Conservation (phyloP, 1,140 invertebrate genomes). For the Atta texana region DNA sequence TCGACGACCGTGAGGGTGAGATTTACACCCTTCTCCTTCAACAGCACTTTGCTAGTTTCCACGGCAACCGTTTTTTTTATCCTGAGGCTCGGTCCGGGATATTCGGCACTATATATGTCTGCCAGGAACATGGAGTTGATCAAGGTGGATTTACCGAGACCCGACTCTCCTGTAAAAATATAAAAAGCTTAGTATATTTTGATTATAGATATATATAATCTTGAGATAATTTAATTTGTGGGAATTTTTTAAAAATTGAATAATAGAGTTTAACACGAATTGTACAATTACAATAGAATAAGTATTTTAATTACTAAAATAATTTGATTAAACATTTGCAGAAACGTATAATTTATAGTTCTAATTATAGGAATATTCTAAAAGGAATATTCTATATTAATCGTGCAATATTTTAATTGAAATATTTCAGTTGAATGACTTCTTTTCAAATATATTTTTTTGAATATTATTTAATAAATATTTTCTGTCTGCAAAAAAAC, state of each 20-base stretch:
- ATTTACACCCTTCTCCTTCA: slow-evolving; percentile 97
- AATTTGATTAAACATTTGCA: background rate
- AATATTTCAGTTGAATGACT: background rate
- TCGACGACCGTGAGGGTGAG: slow-evolving; percentile 96
- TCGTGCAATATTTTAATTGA: background rate
- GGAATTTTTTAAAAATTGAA: background rate
- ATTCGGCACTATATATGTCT: slow-evolving; percentile 96
- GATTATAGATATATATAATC: background rate
- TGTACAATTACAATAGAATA: background rate
- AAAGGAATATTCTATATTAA: background rate
- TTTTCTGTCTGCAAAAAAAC: background rate
- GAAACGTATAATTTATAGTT: background rate
- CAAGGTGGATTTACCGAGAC: slow-evolving; percentile 98
- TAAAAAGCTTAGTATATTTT: background rate
- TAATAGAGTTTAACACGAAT: background rate
- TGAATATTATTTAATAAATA: background rate
- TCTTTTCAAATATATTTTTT: background rate
- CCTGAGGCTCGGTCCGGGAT: slow-evolving; percentile 95
- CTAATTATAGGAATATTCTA: background rate
- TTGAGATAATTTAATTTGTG: background rate
- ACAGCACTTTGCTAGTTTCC: slow-evolving; percentile 96
- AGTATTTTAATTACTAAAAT: background rate
- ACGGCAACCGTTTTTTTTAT: slow-evolving; percentile 97
- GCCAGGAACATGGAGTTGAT: slow-evolving; percentile 99
- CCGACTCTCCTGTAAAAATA: slow-evolving; percentile 92